Conservation (phyloP, 1,140 invertebrate genomes). For the Parapsyche elsis region DNA sequence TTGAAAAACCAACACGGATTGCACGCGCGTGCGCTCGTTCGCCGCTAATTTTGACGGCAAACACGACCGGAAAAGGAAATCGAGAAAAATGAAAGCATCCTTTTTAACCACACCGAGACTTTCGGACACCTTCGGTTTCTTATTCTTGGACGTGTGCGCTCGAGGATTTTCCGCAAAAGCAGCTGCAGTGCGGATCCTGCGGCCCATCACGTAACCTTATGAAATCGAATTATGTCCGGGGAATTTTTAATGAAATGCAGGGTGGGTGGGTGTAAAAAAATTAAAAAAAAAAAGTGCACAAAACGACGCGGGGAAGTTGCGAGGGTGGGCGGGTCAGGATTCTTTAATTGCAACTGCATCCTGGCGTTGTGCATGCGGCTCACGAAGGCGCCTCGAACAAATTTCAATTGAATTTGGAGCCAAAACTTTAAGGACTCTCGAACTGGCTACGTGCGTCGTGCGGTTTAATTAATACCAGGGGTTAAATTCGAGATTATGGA, state of each 20-base stretch:
- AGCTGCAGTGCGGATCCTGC: background rate
- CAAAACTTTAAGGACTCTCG: slow-evolving; percentile 26
- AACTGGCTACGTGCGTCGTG: slow-evolving; percentile 5
- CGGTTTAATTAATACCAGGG: slow-evolving; percentile 25
- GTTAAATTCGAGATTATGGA: slow-evolving; percentile 30
- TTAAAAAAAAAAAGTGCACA: background rate
- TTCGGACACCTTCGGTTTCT: no score
- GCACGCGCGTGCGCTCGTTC: slow-evolving; percentile 13
- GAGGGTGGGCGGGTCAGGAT: background rate
- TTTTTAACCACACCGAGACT: background rate
- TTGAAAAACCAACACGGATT: slow-evolving; percentile 53
- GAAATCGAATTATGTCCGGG: slow-evolving; percentile 27
- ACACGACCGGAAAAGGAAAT: slow-evolving; percentile 32
- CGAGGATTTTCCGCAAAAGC: background rate
- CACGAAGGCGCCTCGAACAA: background rate
- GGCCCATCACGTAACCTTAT: slow-evolving; percentile 17
- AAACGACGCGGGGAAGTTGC: background rate
- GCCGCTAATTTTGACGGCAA: slow-evolving; percentile 49
- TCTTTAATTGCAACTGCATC: slow-evolving; percentile 29
- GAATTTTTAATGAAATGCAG: slow-evolving; percentile 5
- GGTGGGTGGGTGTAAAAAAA: background rate
- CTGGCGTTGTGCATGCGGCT: background rate
- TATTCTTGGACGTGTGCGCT: no score
- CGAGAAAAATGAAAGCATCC: slow-evolving; percentile 26
- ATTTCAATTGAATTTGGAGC: slow-evolving; percentile 19